Evolutionary conservation across 2,113 vertebrate species (phyloP).

Genomic region (Nettapus auritus): DNA sequence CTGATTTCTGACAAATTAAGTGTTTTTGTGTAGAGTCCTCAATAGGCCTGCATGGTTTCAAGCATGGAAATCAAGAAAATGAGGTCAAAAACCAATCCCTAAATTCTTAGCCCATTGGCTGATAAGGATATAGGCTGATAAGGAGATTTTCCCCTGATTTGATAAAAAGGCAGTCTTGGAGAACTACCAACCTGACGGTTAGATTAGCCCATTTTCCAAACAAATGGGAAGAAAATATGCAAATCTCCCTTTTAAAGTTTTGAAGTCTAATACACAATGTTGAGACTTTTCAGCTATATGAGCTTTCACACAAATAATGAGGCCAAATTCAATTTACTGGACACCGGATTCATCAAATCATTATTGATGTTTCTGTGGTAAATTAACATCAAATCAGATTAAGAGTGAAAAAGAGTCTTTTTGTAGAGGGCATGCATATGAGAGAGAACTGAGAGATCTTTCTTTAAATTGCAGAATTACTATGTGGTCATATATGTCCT

Average conservation of each 20-base stretch:
- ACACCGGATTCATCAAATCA: background rate
- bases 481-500: background rate
- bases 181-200: background rate
- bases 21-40: background rate
- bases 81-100: rapidly evolving
- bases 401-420: background rate
- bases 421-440: background rate
- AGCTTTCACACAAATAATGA: background rate
- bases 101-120: background rate
- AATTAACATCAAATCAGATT: background rate
- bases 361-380: background rate
- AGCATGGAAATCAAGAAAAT: background rate
- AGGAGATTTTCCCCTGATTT: background rate
- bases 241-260: background rate
- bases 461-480: background rate
- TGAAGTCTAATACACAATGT: background rate
- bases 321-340: background rate
- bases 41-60: background rate
- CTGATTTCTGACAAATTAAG: background rate
- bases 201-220: background rate
- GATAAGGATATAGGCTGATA: background rate
- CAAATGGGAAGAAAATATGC: background rate
- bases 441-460: background rate
- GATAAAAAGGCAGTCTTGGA: background rate
- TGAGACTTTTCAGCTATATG: background rate